These are phyloP conservation scores for Tillus elongatus DNA, from an alignment of 2,888 invertebrate genomes.

Conservation along the genomic window DNA sequence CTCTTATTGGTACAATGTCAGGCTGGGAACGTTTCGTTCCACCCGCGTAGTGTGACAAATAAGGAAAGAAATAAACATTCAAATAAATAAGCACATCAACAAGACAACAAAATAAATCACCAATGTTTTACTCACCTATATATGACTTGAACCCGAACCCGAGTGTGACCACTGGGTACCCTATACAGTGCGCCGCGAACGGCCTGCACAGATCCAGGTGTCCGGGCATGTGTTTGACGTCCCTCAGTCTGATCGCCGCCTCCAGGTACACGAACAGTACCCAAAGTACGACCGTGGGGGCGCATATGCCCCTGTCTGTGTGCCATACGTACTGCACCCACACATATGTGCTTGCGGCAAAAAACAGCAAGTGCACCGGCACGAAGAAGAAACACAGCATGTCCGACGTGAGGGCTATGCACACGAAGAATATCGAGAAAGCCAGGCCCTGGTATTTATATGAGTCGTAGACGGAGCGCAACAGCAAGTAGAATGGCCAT, in stretches of 20 bases:
- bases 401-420: constrained; percentile 94
- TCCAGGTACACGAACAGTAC: constrained; percentile 90
- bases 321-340: constrained; percentile 99
- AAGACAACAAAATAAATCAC: background rate
- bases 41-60: too few species aligned
- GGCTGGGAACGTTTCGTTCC: too few species aligned
- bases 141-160: constrained; percentile 94
- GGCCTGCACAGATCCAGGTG: constrained; percentile 88
- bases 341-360: constrained; percentile 96
- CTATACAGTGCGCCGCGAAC: constrained; percentile 85
- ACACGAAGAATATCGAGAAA: constrained; percentile 96
- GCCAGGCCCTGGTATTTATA: constrained; percentile 97
- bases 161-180: constrained; percentile 27
- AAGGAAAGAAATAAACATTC: too few species aligned
- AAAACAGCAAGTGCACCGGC: constrained; percentile 95
- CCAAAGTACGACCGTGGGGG: constrained; percentile 91
- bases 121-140: constrained; percentile 50
- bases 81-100: background rate
- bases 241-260: constrained; percentile 77
- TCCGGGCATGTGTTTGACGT: constrained; percentile 72
- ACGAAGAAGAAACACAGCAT: constrained; percentile 98
- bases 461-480: constrained; percentile 92
- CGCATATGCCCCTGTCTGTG: constrained; percentile 90
- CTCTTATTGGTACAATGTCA: too few species aligned
- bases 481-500: constrained; percentile 96